Evolutionary conservation across 2,797 vertebrate species (phyloP), one percentile per base, ranked within the genome.

Genomic region (Ctenochaetus hawaiiensis): DNA sequence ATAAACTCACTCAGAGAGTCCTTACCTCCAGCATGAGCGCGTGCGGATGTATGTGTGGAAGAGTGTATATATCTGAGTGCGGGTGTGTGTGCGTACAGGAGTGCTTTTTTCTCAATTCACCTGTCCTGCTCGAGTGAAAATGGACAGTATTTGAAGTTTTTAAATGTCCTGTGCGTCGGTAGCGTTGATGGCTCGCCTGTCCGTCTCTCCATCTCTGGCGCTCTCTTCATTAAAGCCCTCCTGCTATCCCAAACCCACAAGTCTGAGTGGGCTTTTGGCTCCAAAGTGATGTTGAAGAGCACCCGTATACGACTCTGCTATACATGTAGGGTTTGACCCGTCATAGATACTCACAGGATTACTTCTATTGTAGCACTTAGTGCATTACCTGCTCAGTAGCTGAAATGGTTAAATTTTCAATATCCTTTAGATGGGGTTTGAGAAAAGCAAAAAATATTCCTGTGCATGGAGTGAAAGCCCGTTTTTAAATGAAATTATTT

Each of bases 251-350:
- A 86, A 91, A 89, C 86, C 90, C 89, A 91, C 89, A 90, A 88
- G 89, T 92, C 91, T 91, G 88, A 94, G 94, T 94, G 94, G 93
- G 91, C 90, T 94, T 92, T 77, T 87, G 90, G 82, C 80, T 91
- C 90, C 88, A 92, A 93, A 95, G 94, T 94, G 93, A 93, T 92
- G 91, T 75, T 94, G 91, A 94, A 95, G 92, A 93, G 94, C 83
- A 68, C 77, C 87, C 84, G 72, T 89, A 92, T 87, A 84, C 80
- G 78, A 90, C 89, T 75, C 69, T 61, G 87, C 87, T 81, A 86
- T 88, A 89, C 86, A 76, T 92, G 93, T 89, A 80, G 88, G 84
- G 64, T 91, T 84, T 93, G 91, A 93, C 85, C 91, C 6, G 39
- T 60, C 77, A 74, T 77, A 72, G 89, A 91, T 84, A 80, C 80